Evolutionary conservation across 2,888 invertebrate species (phyloP).

Genomic region (Byasa hedistus): DNA sequence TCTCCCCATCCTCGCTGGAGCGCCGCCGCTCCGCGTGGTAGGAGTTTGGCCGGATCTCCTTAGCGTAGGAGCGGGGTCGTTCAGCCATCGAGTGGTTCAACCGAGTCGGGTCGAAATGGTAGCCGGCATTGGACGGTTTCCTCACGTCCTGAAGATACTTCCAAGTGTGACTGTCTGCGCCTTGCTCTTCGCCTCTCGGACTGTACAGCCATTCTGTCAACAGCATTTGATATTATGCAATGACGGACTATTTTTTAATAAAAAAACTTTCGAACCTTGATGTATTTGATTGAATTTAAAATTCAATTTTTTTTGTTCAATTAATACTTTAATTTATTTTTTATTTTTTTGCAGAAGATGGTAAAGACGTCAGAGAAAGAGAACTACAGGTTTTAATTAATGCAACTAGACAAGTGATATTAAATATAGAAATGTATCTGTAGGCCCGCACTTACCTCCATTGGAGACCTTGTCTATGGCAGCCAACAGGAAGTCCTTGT

Average conservation of each 20-base stretch:
- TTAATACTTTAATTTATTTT: too few relatives aligned
- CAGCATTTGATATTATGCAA: neutral
- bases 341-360: too few relatives aligned
- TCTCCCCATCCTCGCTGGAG: conserved; percentile 61
- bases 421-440: neutral
- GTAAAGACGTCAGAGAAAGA: neutral
- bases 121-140: conserved; percentile 70
- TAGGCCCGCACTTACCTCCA: conserved; percentile 61
- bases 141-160: conserved; percentile 68
- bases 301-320: too few relatives aligned
- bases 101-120: conserved; percentile 63
- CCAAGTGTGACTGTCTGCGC: conserved; percentile 71
- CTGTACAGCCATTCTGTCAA: conserved; percentile 72
- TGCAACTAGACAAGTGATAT: neutral
- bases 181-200: conserved; percentile 51
- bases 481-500: conserved; percentile 84
- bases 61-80: conserved; percentile 45
- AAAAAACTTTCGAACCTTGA: too few relatives aligned
- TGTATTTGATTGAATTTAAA: too few relatives aligned
- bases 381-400: neutral
- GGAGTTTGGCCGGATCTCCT: conserved; percentile 46
- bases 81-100: conserved; percentile 53
- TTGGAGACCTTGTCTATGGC: conserved; percentile 81
- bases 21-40: conserved; percentile 42
- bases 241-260: too few relatives aligned